Conservation (phyloP, 2,113 vertebrate genomes). For the Nasalis larvatus region DNA sequence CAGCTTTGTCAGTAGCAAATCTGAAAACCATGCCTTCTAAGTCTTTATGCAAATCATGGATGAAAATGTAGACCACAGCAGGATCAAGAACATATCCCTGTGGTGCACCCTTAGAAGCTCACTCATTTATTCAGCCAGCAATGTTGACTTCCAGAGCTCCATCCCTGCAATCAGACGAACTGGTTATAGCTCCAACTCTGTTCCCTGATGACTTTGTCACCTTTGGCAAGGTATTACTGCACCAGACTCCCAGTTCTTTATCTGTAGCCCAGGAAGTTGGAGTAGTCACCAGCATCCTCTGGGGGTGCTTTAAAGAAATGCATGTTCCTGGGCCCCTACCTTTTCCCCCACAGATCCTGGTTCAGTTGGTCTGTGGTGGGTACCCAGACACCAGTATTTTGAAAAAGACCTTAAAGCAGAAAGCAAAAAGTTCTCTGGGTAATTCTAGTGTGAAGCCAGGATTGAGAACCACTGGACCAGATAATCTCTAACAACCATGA, state of each 20-base stretch:
- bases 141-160: fast-evolving
- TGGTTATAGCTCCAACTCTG: neutral
- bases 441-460: neutral
- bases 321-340: neutral
- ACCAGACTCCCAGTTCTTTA: neutral
- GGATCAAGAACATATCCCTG: neutral
- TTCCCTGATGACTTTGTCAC: neutral
- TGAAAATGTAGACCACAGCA: neutral
- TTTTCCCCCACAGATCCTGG: fast-evolving
- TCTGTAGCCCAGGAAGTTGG: neutral
- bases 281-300: neutral
- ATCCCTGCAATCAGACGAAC: neutral
- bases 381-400: neutral
- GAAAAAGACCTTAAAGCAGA: neutral
- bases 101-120: neutral
- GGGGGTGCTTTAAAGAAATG: neutral
- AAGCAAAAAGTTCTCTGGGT: neutral
- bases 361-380: neutral
- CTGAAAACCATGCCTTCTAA: neutral
- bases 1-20: neutral
- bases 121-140: neutral
- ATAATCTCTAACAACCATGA: neutral
- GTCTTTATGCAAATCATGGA: neutral
- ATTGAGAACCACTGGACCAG: neutral
- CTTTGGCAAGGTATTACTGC: neutral